Conservation (phyloP, 2,888 invertebrate species). For the Melipona beecheii region DNA sequence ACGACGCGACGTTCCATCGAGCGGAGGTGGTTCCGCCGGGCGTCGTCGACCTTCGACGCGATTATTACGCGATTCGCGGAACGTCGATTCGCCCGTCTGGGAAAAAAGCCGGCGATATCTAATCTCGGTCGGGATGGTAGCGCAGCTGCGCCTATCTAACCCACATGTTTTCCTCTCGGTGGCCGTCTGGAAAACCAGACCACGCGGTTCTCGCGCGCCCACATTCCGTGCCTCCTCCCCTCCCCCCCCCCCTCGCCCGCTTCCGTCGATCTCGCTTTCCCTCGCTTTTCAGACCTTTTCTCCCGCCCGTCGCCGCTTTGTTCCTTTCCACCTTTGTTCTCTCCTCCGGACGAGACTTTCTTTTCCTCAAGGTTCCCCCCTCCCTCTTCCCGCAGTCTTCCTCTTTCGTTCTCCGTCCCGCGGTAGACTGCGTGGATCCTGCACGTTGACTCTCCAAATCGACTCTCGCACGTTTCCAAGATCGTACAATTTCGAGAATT, state of each 20-base stretch:
- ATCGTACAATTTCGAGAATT: neutral
- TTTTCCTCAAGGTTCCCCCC: slow-evolving; percentile 12
- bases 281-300: neutral
- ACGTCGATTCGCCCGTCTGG: slow-evolving; percentile 68
- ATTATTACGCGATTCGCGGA: slow-evolving; percentile 72
- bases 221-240: slow-evolving; percentile 30
- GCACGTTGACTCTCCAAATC: neutral
- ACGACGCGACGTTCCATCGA: slow-evolving; percentile 54
- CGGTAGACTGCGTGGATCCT: neutral
- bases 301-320: neutral
- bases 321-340: slow-evolving; percentile 7
- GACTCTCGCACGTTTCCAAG: neutral
- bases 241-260: neutral
- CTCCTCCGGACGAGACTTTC: slow-evolving; percentile 8
- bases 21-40: slow-evolving; percentile 44
- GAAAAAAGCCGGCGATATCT: slow-evolving; percentile 69
- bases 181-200: slow-evolving; percentile 55
- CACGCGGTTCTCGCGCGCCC: slow-evolving; percentile 44
- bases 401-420: neutral
- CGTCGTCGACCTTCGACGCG: slow-evolving; percentile 69
- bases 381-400: neutral
- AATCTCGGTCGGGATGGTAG: slow-evolving; percentile 63
- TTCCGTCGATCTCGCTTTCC: slow-evolving; percentile 9
- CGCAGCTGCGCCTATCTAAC: slow-evolving; percentile 67
- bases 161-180: slow-evolving; percentile 52